Evolutionary conservation across 1,140 invertebrate genomes (phyloP), one percentile per base, ranked within the genome.

Genomic region (Trachymyrmex septentrionalis): DNA sequence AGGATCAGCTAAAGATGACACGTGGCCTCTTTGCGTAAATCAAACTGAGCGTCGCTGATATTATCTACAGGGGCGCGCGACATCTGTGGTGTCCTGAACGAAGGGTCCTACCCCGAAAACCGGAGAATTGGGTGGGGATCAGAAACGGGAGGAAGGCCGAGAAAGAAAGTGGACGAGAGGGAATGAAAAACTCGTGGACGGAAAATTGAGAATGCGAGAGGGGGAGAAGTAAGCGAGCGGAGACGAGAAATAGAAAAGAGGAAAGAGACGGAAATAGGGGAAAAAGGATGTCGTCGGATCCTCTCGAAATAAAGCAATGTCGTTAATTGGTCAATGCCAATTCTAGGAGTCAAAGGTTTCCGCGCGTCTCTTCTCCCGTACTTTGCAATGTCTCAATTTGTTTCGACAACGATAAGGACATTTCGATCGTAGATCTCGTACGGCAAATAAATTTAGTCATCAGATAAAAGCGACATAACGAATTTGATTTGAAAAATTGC

Each of bases 71-170:
- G 85, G 90, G 85, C 71, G 86, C 71, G 24, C 82, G 90, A 90
- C 90, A 91, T 91, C 90, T 91, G 90, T 85, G 87, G 81, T 90
- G 61, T 78, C 89, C 88, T 87, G 76, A 90, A 80, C 73, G 90
- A 91, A 90, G 89, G 90, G 89, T 91, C 73, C 89, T 59, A 84
- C 84, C 87, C 90, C 59, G 80, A 82, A 80, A 85, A 57, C 24
- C 72, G 72, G 24, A 38, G 34, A 73, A 73, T 50, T 24, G 57
- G 14, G 63, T 76, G 59, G 38, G 24, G 57, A 61, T 30, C 64
- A 61, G 57, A 30, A 66, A 24, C 53, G 44, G 48, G 53, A 66
- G 57, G 16, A 38, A 77, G 73, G 16, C 1, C 50, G 27, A 72
- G 48, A 86, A 30, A 85, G 48, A 66, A 66, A 71, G 30, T 27